Evolutionary conservation across 1,140 invertebrate genomes (phyloP).

Genomic region (Aphelinus atriplicis): DNA sequence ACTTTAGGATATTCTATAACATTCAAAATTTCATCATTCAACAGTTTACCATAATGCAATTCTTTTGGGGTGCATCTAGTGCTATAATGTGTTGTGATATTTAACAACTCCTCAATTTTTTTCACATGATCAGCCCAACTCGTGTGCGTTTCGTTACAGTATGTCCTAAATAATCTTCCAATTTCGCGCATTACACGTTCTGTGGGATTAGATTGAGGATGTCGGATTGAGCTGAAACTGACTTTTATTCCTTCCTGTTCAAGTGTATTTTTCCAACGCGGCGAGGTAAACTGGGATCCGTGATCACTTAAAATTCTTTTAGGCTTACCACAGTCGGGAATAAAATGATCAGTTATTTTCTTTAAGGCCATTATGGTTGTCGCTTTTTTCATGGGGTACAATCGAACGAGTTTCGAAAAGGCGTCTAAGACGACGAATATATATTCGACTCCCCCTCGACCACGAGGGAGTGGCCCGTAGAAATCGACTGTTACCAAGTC

Average conservation of each 20-base stretch:
- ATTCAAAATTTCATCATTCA: neutral
- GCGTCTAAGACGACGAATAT: conserved; percentile 16
- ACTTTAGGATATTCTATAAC: neutral
- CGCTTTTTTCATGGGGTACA: conserved; percentile 17
- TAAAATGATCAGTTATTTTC: neutral
- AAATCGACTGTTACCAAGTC: conserved; percentile 9
- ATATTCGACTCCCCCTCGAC: conserved; percentile 16
- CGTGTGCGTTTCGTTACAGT: neutral
- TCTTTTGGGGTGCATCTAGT: neutral
- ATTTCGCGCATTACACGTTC: neutral
- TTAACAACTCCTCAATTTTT: neutral
- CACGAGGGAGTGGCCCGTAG: neutral
- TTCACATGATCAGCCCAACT: neutral
- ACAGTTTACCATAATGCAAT: no score
- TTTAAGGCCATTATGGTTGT: conserved; percentile 1
- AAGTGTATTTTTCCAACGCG: conserved; percentile 29
- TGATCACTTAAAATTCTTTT: neutral
- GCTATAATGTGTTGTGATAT: neutral
- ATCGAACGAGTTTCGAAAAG: neutral
- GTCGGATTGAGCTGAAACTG: neutral
- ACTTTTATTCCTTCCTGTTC: neutral
- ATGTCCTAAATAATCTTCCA: neutral
- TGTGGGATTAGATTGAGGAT: neutral
- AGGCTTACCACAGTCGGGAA: conserved; percentile 1
- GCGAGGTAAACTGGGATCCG: conserved; percentile 2